These are phyloP conservation scores for Poeciliopsis retropinna DNA, from an alignment of 2,113 vertebrate species.

Conservation along the genomic window DNA sequence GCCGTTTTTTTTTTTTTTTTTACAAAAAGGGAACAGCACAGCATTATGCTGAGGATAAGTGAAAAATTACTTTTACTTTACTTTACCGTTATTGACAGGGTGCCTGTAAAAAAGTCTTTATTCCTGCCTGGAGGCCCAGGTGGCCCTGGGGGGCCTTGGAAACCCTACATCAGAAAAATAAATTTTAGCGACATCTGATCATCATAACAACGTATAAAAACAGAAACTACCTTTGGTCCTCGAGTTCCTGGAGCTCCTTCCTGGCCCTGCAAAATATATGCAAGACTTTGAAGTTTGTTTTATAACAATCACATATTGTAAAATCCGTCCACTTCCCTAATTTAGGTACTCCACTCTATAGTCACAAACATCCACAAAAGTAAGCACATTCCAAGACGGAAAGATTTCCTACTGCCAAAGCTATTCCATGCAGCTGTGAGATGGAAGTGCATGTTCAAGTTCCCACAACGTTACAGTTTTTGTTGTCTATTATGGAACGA, in stretches of 20 bases:
- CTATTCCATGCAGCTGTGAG: background rate
- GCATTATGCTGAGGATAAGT: too few species aligned
- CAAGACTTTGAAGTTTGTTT: slow-evolving; percentile 2
- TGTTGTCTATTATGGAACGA: too few species aligned
- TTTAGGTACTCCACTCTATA: background rate
- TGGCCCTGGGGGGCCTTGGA: slow-evolving; percentile 83
- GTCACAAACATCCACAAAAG: background rate
- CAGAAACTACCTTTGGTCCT: slow-evolving; percentile 57
- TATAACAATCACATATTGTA: background rate
- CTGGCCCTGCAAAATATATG: slow-evolving; percentile 63
- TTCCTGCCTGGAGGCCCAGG: slow-evolving; percentile 86
- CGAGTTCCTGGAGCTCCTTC: slow-evolving; percentile 61
- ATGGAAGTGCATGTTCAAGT: background rate
- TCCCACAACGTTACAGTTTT: background rate
- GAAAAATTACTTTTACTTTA: background rate
- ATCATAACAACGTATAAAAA: background rate
- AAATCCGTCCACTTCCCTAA: background rate
- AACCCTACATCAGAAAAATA: slow-evolving; percentile 76
- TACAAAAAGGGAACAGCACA: background rate
- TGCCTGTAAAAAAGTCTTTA: slow-evolving; percentile 46
- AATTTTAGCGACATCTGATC: background rate
- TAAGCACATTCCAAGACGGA: background rate
- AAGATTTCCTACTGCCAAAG: background rate
- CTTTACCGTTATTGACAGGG: slow-evolving; percentile 40
- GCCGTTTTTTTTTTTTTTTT: too few species aligned